A percentile compares a stretch with the other conserved stretches of the same genome.
Conservation (phyloP, 2,888 invertebrate genomes). For the Rutpela maculata region DNA sequence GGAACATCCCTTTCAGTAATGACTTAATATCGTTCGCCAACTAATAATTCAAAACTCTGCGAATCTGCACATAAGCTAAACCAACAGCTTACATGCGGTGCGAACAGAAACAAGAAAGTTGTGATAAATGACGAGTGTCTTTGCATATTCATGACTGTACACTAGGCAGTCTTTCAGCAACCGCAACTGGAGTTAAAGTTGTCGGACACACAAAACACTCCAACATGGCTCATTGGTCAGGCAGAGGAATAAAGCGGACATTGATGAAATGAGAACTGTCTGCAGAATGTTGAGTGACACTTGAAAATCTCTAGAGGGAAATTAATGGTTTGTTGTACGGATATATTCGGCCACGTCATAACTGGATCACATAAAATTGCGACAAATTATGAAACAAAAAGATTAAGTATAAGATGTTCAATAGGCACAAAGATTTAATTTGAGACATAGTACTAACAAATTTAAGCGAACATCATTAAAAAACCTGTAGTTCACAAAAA, state of each 20-base stretch:
- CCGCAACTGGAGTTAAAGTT: conserved; percentile 5
- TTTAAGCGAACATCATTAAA: no score
- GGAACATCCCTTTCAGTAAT: not conserved
- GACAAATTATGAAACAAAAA: no score
- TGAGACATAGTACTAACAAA: no score
- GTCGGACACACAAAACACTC: not conserved
- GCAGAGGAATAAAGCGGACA: not conserved
- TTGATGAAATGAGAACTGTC: not conserved
- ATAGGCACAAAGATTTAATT: no score
- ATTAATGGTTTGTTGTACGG: not conserved
- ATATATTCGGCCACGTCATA: no score
- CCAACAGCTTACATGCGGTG: not conserved
- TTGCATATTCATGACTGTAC: conserved; percentile 30
- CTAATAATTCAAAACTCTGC: conserved; percentile 3
- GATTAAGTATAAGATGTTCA: no score
- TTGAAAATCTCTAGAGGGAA: not conserved
- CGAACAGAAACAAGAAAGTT: conserved; percentile 16
- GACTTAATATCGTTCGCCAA: not conserved
- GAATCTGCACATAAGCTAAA: conserved; percentile 6
- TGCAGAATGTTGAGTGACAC: not conserved
- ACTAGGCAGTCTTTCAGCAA: not conserved
- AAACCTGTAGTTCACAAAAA: no score
- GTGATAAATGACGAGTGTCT: conserved; percentile 13
- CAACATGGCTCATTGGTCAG: not conserved
- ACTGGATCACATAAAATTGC: no score